These are phyloP conservation scores for Ecdyonurus torrentis DNA, from an alignment of 2,888 invertebrate species.

Conservation along the genomic window DNA sequence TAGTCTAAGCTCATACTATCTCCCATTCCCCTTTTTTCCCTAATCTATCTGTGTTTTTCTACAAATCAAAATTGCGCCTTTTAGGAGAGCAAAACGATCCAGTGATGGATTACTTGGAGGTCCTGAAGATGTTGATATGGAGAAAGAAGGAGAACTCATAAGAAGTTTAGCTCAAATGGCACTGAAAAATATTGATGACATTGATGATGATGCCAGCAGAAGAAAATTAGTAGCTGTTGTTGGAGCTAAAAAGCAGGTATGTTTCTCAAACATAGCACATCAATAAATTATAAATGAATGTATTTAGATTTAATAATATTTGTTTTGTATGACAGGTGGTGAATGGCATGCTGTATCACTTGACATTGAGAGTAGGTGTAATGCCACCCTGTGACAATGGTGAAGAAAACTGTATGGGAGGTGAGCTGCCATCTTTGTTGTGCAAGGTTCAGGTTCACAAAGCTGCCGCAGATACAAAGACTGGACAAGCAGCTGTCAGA, in stretches of 20 bases:
- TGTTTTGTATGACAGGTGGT: constrained; percentile 6
- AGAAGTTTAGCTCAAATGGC: constrained; percentile 30
- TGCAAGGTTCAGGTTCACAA: constrained; percentile 13
- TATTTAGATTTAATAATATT: constrained; percentile 5
- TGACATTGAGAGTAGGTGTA: constrained; percentile 11
- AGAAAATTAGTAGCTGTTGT: constrained; percentile 30
- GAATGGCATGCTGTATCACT: constrained; percentile 12
- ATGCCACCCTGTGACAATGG: constrained; percentile 1
- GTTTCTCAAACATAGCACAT: neutral
- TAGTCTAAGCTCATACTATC: too few species aligned
- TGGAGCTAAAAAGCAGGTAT: constrained; percentile 24
- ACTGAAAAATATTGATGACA: constrained; percentile 29
- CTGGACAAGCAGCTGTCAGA: neutral
- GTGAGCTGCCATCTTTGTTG: constrained; percentile 9
- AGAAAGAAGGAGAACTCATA: constrained; percentile 17
- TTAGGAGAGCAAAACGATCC: constrained; percentile 8
- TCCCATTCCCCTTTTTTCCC: too few species aligned
- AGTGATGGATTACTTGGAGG: constrained; percentile 14
- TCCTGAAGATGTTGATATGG: constrained; percentile 15
- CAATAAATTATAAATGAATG: neutral
- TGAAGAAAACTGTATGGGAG: constrained; percentile 8
- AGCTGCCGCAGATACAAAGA: neutral
- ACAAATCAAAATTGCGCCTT: too few species aligned
- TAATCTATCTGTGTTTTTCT: too few species aligned
- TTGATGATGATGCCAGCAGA: constrained; percentile 31